A percentile compares a stretch with the other conserved stretches of the same genome.
phyloP scores from a whole-genome alignment of 2,888 invertebrate species.

The Leptogaster cylindrica region DNA sequence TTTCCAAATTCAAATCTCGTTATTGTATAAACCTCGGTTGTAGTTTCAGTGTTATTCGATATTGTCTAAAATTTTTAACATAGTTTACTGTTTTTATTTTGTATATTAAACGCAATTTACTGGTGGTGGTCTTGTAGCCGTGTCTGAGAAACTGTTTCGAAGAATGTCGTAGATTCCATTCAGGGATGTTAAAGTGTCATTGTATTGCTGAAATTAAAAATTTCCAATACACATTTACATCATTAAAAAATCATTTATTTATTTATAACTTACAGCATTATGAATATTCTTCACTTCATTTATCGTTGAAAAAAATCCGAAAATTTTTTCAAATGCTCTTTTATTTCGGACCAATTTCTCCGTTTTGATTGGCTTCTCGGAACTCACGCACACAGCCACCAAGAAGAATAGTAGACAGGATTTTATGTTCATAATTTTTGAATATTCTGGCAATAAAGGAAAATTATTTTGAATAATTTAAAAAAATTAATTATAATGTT shows the following conservation, averaged over 20 bases:
- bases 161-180: conserved; percentile 57
- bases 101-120: too few relatives aligned
- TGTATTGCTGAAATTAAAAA: conserved; percentile 56
- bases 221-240: background rate
- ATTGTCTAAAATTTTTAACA: too few relatives aligned
- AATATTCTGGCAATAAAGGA: too few relatives aligned
- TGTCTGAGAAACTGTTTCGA: conserved; percentile 58
- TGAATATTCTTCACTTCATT: conserved; percentile 56
- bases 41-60: conserved; percentile 45
- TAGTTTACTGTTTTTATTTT: too few relatives aligned
- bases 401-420: too few relatives aligned
- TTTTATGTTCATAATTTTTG: too few relatives aligned
- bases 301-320: conserved; percentile 58
- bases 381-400: too few relatives aligned
- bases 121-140: conserved; percentile 54
- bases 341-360: conserved; percentile 5
- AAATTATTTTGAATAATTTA: too few relatives aligned
- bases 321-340: conserved; percentile 48
- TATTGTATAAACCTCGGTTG: conserved; percentile 58
- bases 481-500: too few relatives aligned
- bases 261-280: conserved; percentile 54
- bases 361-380: too few relatives aligned
- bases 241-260: conserved; percentile 3
- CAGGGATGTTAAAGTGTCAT: conserved; percentile 57
- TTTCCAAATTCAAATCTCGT: conserved; percentile 59